phyloP scores from a whole-genome alignment of 2,888 invertebrate species.

The Hirtodrosophila trivittata region DNA sequence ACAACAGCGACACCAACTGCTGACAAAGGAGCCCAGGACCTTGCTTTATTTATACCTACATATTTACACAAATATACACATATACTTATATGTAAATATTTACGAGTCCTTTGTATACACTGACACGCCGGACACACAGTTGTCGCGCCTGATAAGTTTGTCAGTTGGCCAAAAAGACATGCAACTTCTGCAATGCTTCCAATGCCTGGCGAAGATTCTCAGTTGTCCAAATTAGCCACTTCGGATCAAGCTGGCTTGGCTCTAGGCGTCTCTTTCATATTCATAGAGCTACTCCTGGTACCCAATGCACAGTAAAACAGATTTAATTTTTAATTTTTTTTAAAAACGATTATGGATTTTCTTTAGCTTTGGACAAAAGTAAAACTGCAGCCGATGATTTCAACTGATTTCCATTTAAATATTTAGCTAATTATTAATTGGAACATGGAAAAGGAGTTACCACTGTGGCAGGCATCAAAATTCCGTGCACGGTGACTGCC shows the following conservation, averaged over 20 bases:
- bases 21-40: slow-evolving; percentile 33
- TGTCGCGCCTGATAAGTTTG: slow-evolving; percentile 15
- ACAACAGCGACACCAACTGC: slow-evolving; percentile 43
- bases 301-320: too few species aligned
- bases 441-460: too few species aligned
- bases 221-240: not conserved
- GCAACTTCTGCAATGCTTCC: not conserved
- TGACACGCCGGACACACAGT: not conserved
- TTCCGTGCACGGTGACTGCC: slow-evolving; percentile 44
- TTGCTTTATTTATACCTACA: slow-evolving; percentile 54
- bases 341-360: too few species aligned
- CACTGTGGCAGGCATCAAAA: slow-evolving; percentile 40
- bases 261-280: not conserved
- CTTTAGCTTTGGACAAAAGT: too few species aligned
- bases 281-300: not conserved
- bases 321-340: too few species aligned
- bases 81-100: not conserved
- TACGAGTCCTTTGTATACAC: too few species aligned
- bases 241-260: not conserved
- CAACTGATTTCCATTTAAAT: too few species aligned
- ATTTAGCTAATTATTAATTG: too few species aligned
- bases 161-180: not conserved
- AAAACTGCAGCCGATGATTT: too few species aligned
- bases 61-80: slow-evolving; percentile 4
- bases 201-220: not conserved